Conservation (phyloP, 2,888 invertebrate genomes). For the Calameuta filiformis region DNA sequence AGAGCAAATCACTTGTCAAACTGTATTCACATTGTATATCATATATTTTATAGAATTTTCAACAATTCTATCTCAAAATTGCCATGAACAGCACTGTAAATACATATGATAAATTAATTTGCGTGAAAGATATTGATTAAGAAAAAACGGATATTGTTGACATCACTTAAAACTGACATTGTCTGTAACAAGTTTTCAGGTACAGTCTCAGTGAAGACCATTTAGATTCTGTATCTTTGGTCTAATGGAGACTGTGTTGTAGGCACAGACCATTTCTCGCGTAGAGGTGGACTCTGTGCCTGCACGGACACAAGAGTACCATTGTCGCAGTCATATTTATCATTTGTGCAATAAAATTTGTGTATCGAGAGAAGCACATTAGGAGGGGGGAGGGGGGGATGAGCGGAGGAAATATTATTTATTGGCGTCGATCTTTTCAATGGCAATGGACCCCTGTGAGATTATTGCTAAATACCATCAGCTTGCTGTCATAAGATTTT, state of each 20-base stretch:
- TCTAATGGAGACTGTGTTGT: slow-evolving; percentile 61
- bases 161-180: slow-evolving; percentile 24
- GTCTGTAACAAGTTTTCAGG: slow-evolving; percentile 73
- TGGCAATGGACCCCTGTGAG: slow-evolving; percentile 59
- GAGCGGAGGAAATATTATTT: not conserved
- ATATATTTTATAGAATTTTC: not conserved
- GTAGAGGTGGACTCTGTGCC: slow-evolving; percentile 71
- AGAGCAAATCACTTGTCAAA: not conserved
- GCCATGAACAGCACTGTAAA: not conserved
- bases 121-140: not conserved
- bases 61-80: not conserved
- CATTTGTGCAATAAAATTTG: not conserved
- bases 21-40: not conserved
- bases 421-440: not conserved
- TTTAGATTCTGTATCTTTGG: slow-evolving; percentile 31
- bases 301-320: slow-evolving; percentile 64
- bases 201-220: slow-evolving; percentile 63
- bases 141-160: not conserved
- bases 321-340: slow-evolving; percentile 38
- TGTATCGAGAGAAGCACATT: not conserved
- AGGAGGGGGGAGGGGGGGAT: too few species aligned
- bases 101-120: not conserved
- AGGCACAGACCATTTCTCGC: slow-evolving; percentile 71
- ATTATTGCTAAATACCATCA: slow-evolving; percentile 61
- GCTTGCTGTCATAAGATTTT: slow-evolving; percentile 40